These are phyloP conservation scores for Hippopotamus amphibius DNA, from an alignment of 2,113 vertebrate genomes.

Conservation along the genomic window DNA sequence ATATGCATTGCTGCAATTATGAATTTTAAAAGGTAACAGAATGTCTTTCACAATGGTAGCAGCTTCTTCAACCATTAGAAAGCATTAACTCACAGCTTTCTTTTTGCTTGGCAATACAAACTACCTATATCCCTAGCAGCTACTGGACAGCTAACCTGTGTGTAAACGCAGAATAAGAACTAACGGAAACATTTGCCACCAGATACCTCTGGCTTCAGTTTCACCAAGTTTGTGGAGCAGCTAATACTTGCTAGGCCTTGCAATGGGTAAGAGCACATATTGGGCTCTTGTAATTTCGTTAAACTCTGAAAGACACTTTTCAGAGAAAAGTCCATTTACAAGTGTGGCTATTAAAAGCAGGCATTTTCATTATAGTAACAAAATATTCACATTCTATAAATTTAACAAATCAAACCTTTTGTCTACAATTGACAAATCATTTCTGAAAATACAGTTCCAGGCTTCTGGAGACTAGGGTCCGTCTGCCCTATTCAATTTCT, in stretches of 20 bases:
- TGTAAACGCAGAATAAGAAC: neutral
- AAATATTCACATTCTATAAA: neutral
- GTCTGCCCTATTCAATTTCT: neutral
- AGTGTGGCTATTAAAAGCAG: slow-evolving; percentile 20
- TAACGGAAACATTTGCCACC: neutral
- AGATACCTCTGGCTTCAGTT: neutral
- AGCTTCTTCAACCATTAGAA: neutral
- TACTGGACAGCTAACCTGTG: neutral
- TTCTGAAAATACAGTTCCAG: slow-evolving; percentile 1
- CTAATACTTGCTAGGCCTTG: neutral
- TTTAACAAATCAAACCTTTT: neutral
- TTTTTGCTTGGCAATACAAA: neutral
- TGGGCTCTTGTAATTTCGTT: neutral
- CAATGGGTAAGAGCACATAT: neutral
- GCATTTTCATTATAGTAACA: neutral
- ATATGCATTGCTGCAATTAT: neutral
- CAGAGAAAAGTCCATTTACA: slow-evolving; percentile 29
- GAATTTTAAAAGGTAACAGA: neutral
- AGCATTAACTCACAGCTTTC: neutral
- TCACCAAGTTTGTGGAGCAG: neutral
- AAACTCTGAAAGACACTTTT: neutral
- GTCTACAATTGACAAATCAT: neutral
- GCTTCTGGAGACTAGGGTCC: neutral
- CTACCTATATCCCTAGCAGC: neutral
- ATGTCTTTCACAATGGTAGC: neutral